Evolutionary conservation across 2,888 invertebrate species (phyloP).

Genomic region (Phorcus lineatus): DNA sequence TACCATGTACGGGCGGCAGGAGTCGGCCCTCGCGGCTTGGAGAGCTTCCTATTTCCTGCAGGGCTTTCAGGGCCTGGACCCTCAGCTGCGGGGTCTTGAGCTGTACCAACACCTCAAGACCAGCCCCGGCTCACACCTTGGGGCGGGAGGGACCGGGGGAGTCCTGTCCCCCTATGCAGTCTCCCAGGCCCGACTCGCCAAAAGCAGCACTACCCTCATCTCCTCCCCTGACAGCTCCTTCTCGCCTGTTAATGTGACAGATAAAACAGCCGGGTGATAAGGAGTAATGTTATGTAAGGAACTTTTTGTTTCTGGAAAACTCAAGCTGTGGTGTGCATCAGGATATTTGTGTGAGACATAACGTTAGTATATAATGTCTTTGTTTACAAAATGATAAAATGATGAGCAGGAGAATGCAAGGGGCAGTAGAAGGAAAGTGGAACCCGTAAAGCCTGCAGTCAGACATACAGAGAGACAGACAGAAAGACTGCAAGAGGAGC

Average conservation of each 20-base stretch:
- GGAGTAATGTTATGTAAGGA: too few relatives aligned
- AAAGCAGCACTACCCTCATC: background rate
- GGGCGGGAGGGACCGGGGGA: background rate
- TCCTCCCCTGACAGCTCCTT: constrained; percentile 17
- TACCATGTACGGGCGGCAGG: background rate
- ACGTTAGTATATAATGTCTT: too few relatives aligned
- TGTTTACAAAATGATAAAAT: too few relatives aligned
- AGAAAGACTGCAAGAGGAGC: background rate
- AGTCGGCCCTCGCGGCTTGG: constrained; percentile 10
- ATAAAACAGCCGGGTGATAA: background rate
- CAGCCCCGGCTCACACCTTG: background rate
- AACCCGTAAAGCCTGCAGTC: background rate
- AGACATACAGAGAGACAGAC: background rate
- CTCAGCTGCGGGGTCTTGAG: constrained; percentile 3
- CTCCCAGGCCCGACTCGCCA: background rate
- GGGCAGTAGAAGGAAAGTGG: too few relatives aligned
- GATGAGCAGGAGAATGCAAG: too few relatives aligned
- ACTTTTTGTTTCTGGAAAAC: too few relatives aligned
- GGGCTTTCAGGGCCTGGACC: constrained; percentile 23
- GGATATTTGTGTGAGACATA: too few relatives aligned
- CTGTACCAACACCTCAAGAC: constrained; percentile 16
- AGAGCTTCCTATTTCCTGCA: constrained; percentile 12
- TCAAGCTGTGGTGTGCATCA: too few relatives aligned
- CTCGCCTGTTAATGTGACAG: constrained; percentile 7
- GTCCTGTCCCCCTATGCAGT: constrained; percentile 7